A percentile compares a stretch with the other conserved stretches of the same genome.
Conservation (phyloP, 2,113 vertebrate species). For the Deroptyus accipitrinus region DNA sequence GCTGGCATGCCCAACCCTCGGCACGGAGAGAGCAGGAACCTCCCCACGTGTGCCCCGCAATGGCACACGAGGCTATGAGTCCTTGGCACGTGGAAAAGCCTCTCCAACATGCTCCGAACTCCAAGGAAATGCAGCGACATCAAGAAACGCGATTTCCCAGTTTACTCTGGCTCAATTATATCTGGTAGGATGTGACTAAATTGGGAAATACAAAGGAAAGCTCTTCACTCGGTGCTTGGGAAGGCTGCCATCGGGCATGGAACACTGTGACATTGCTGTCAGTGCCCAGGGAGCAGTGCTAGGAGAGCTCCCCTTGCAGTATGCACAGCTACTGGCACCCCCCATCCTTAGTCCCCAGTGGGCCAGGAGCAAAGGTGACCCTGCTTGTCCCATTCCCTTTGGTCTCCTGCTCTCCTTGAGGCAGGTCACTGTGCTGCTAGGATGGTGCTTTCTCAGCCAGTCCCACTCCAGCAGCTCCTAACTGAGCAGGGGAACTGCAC, state of each 20-base stretch:
- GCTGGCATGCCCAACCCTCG: neutral
- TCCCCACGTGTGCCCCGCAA: fast-evolving
- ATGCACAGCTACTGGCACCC: neutral
- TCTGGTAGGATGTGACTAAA: neutral
- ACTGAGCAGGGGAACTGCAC: neutral
- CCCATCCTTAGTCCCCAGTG: fast-evolving
- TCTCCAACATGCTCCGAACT: fast-evolving
- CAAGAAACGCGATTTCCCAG: neutral
- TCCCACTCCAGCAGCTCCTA: neutral
- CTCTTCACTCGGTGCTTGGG: neutral
- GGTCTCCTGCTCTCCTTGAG: neutral
- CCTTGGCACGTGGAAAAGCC: fast-evolving
- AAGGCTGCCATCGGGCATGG: neutral
- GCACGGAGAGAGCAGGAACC: neutral
- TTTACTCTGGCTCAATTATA: neutral
- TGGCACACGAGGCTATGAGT: fast-evolving
- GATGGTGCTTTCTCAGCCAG: neutral
- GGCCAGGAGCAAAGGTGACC: neutral
- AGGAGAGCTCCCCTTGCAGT: neutral
- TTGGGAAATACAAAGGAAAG: neutral
- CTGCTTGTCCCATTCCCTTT: neutral
- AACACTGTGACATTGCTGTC: neutral
- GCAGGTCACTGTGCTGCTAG: neutral
- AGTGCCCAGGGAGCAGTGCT: neutral
- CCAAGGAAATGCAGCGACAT: neutral